These are phyloP conservation scores for Drosophila ambigua DNA, from an alignment of 1,140 invertebrate species.

Conservation along the genomic window DNA sequence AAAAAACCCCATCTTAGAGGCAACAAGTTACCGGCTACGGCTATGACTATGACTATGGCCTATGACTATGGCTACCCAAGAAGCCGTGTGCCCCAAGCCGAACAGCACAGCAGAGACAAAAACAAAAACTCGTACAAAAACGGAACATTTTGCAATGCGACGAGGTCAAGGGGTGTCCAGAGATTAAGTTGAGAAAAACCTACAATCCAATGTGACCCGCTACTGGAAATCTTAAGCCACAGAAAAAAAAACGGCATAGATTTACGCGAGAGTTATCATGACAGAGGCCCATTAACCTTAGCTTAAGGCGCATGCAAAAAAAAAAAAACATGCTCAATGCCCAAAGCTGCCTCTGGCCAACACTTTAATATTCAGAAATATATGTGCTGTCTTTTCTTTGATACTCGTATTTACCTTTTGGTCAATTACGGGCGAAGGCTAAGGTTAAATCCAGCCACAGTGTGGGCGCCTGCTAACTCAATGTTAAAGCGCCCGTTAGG, in stretches of 20 bases:
- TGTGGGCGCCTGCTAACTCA: conserved; percentile 70
- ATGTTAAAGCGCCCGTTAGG: conserved; percentile 59
- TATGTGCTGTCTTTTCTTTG: conserved; percentile 35
- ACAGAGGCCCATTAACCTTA: conserved; percentile 58
- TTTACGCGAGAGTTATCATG: conserved; percentile 46
- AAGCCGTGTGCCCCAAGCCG: conserved; percentile 8
- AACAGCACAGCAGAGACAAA: not conserved
- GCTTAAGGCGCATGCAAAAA: conserved; percentile 17
- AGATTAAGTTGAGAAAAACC: conserved; percentile 33
- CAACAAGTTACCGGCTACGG: conserved; percentile 46
- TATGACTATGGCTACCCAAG: conserved; percentile 12
- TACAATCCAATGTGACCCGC: conserved; percentile 44
- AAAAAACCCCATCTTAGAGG: conserved; percentile 23
- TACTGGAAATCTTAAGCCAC: conserved; percentile 44
- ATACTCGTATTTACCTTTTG: conserved; percentile 17
- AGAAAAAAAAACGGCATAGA: conserved; percentile 32
- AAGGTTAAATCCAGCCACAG: conserved; percentile 43
- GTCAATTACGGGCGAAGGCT: conserved; percentile 63
- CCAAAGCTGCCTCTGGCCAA: conserved; percentile 43
- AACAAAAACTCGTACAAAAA: conserved; percentile 27
- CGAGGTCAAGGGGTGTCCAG: conserved; percentile 63
- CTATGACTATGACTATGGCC: conserved; percentile 7
- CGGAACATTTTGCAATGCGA: conserved; percentile 71
- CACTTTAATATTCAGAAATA: conserved; percentile 54
- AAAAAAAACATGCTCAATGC: conserved; percentile 28